These are phyloP conservation scores for Pocillopora damicornis DNA, from an alignment of 64 coral and sea anemone genomes.

Conservation along the genomic window DNA sequence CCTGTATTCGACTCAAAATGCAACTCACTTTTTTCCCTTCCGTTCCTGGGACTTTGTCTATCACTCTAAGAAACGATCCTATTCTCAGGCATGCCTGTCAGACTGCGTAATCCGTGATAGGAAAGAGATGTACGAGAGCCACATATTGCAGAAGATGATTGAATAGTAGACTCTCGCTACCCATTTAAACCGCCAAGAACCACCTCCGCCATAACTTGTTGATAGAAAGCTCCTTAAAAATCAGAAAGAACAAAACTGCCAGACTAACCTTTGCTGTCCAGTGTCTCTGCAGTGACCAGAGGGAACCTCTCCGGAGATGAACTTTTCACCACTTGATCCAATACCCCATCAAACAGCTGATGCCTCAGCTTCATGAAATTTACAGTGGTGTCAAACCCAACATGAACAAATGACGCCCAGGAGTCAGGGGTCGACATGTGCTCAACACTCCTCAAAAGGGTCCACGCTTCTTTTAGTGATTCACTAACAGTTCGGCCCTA, in stretches of 20 bases:
- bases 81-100: no score
- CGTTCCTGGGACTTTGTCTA: no score
- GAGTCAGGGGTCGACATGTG: slow-evolving; percentile 59
- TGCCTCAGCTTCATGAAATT: slow-evolving; percentile 59
- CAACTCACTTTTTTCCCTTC: no score
- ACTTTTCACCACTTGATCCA: slow-evolving; percentile 52
- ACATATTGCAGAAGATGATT: no score
- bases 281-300: slow-evolving; percentile 12
- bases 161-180: no score
- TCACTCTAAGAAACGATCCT: no score
- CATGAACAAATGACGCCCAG: slow-evolving; percentile 76
- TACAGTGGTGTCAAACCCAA: slow-evolving; percentile 74
- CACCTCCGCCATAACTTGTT: no score
- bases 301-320: slow-evolving; percentile 55
- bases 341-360: slow-evolving; percentile 46
- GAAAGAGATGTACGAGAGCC: no score
- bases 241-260: background rate
- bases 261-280: slow-evolving; percentile 21
- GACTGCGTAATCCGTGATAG: no score
- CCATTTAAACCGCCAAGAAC: no score
- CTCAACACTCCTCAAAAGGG: slow-evolving; percentile 42
- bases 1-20: no score
- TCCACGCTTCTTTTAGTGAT: slow-evolving; percentile 55
- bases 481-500: slow-evolving; percentile 62
- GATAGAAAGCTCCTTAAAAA: no score